Percentiles rank a stretch among this genome's conserved stretches.
phyloP scores from a whole-genome alignment of 2,888 invertebrate species.

The Harpalus rubripes region DNA sequence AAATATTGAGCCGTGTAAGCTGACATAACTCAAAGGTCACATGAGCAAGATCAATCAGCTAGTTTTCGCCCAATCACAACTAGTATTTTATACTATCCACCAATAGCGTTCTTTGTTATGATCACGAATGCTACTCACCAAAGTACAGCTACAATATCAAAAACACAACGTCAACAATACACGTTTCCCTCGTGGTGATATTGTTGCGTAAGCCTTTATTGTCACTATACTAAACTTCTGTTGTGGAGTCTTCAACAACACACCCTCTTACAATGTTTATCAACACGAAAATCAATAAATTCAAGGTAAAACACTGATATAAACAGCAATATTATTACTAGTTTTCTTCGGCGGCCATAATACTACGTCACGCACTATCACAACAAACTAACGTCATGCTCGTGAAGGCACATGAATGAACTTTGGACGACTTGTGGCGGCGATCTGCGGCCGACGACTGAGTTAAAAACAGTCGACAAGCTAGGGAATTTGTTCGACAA shows the following conservation, averaged over 20 bases:
- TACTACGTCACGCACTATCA: conserved; percentile 60
- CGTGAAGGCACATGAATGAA: conserved; percentile 64
- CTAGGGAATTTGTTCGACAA: neutral
- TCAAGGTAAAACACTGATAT: conserved; percentile 53
- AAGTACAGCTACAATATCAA: conserved; percentile 63
- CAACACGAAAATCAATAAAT: conserved; percentile 61
- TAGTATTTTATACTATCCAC: conserved; percentile 52
- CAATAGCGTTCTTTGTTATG: conserved; percentile 66
- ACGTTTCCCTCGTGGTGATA: conserved; percentile 60
- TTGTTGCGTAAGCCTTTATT: conserved; percentile 53
- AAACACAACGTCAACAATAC: conserved; percentile 67
- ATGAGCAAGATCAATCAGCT: conserved; percentile 73
- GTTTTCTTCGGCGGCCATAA: conserved; percentile 65
- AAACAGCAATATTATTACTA: conserved; percentile 56
- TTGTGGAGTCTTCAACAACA: neutral
- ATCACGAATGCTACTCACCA: conserved; percentile 66
- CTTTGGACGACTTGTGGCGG: conserved; percentile 53
- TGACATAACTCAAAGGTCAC: conserved; percentile 72
- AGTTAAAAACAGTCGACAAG: conserved; percentile 17
- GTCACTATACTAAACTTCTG: conserved; percentile 31
- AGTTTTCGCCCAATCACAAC: conserved; percentile 70
- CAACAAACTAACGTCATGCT: conserved; percentile 63
- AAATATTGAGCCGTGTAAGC: conserved; percentile 64
- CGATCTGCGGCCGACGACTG: conserved; percentile 4
- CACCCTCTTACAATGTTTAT: conserved; percentile 32